phyloP scores from a whole-genome alignment of 2,797 vertebrate species.

The Xyrichtys novacula region DNA sequence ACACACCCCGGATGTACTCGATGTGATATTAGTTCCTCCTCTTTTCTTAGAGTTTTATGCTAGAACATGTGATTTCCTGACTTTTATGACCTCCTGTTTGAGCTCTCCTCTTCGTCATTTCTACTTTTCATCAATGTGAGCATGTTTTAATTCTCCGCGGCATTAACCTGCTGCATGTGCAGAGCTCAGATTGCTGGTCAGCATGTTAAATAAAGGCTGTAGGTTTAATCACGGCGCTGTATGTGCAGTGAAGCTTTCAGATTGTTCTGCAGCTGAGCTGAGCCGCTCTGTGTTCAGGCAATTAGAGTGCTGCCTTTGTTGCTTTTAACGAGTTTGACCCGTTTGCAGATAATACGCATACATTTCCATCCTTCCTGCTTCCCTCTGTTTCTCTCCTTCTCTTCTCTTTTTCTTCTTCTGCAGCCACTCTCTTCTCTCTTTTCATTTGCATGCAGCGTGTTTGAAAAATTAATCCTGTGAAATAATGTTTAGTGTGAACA shows the following conservation, averaged over 20 bases:
- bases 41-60: constrained; percentile 1
- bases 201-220: constrained; percentile 20
- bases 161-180: constrained; percentile 27
- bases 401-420: constrained; percentile 16
- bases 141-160: constrained; percentile 5
- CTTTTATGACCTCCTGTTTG: neutral
- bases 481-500: constrained; percentile 43
- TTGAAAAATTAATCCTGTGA: constrained; percentile 48
- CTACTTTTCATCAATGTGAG: constrained; percentile 9
- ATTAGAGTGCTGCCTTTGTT: constrained; percentile 65
- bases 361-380: constrained; percentile 40
- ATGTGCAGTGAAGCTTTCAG: constrained; percentile 17
- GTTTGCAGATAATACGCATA: constrained; percentile 60
- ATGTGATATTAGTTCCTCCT: neutral
- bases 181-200: constrained; percentile 10
- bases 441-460: constrained; percentile 27
- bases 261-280: constrained; percentile 13
- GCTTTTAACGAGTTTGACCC: constrained; percentile 72
- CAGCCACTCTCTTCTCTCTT: constrained; percentile 15
- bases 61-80: neutral
- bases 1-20: neutral
- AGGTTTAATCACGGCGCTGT: constrained; percentile 28
- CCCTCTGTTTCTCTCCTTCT: constrained; percentile 4
- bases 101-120: constrained; percentile 5
- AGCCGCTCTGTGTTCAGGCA: constrained; percentile 40